Conservation (phyloP, 2,888 invertebrate species). For the Macaria liturata region DNA sequence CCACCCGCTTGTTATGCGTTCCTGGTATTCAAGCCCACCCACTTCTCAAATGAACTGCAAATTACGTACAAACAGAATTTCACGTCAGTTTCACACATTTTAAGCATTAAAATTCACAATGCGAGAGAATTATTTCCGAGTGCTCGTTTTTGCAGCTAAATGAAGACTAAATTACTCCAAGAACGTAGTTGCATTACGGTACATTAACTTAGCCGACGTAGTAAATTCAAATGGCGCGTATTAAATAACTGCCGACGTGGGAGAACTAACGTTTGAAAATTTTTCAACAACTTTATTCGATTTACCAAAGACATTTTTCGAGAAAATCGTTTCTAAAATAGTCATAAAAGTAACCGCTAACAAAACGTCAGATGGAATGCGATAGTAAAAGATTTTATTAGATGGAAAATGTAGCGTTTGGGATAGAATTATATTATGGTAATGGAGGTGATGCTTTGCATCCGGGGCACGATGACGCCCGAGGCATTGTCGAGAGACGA, state of each 20-base stretch:
- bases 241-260: conserved; percentile 27
- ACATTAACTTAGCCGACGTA: conserved; percentile 16
- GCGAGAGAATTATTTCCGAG: background rate
- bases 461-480: conserved; percentile 67
- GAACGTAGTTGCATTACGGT: conserved; percentile 10
- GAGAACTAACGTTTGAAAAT: conserved; percentile 26
- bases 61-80: conserved; percentile 12
- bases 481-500: conserved; percentile 53
- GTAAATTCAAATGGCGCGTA: conserved; percentile 15
- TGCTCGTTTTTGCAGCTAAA: conserved; percentile 1
- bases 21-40: conserved; percentile 47
- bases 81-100: conserved; percentile 3
- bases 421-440: conserved; percentile 59
- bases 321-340: conserved; percentile 28
- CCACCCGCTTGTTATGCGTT: conserved; percentile 49
- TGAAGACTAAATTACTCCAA: conserved; percentile 8
- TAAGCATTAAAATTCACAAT: conserved; percentile 1
- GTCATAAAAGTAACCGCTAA: conserved; percentile 32
- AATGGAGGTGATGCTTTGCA: conserved; percentile 56
- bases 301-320: conserved; percentile 25
- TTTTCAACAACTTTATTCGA: conserved; percentile 36
- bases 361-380: conserved; percentile 37
- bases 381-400: conserved; percentile 36
- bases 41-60: conserved; percentile 20
- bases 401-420: conserved; percentile 37